Evolutionary conservation across 1,140 invertebrate species (phyloP).

Genomic region (Drosophila tsacasi): DNA sequence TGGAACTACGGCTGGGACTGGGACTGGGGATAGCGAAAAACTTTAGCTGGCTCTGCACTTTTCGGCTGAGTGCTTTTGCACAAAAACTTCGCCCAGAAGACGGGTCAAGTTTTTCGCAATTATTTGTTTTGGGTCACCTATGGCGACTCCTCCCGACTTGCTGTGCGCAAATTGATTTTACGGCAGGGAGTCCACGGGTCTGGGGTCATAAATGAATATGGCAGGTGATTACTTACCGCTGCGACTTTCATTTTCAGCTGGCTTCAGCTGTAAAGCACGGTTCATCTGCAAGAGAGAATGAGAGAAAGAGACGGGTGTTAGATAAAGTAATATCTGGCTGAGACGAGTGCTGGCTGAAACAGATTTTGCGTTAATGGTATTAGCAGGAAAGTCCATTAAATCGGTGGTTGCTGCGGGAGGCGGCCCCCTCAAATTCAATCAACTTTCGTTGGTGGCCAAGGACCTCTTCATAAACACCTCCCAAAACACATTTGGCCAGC

Average conservation of each 20-base stretch:
- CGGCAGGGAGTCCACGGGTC: neutral
- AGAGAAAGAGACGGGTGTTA: neutral
- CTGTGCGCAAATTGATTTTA: slow-evolving; percentile 70
- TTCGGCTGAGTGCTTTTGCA: slow-evolving; percentile 55
- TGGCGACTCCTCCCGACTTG: slow-evolving; percentile 49
- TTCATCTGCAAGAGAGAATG: slow-evolving; percentile 93
- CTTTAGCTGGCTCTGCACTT: slow-evolving; percentile 69
- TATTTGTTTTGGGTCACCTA: slow-evolving; percentile 75
- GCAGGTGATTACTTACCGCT: slow-evolving; percentile 91
- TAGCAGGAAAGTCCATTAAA: slow-evolving; percentile 24
- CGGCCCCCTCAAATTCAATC: slow-evolving; percentile 38
- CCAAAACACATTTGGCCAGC: slow-evolving; percentile 58
- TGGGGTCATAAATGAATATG: slow-evolving; percentile 16
- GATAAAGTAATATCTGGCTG: slow-evolving; percentile 10
- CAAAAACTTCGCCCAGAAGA: slow-evolving; percentile 59
- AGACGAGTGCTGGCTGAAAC: slow-evolving; percentile 10
- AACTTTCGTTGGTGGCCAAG: slow-evolving; percentile 46
- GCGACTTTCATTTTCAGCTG: slow-evolving; percentile 99
- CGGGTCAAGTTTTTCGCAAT: slow-evolving; percentile 77
- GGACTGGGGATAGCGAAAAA: slow-evolving; percentile 23
- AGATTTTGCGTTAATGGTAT: slow-evolving; percentile 22
- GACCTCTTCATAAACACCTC: slow-evolving; percentile 76
- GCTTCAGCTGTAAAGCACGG: slow-evolving; percentile 99
- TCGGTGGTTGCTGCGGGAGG: neutral
- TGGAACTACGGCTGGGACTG: neutral